Base-by-base conservation (phyloP, 35 echinoderm and acorn worm species). In the Heliocidaris tuberculata region DNA sequence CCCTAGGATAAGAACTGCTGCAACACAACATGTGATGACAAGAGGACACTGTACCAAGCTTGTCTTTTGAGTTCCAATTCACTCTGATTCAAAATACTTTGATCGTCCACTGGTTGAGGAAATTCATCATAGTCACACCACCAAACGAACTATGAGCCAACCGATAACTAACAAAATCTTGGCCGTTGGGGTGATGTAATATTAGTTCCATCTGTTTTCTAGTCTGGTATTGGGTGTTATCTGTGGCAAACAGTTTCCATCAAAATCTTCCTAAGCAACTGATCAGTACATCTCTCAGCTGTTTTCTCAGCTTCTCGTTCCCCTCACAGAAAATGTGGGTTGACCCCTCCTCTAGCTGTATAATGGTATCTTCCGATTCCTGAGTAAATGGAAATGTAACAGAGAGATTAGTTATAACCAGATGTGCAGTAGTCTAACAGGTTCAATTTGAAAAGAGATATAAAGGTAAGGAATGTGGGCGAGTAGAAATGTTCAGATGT, bases 321-420 rank as follows among this genome's bases (percentile, higher is more conserved):
- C 98, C 98, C 59, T 97, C 98, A 92, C 97, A 97, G 90, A 99
- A 97, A 59, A 99, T 99, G 86, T 99, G 98, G n/a, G 98, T 99
- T 5, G 98, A 99, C 24, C 98, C 97, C 92, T 99, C 98, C 59
- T 99, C 98, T 7, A 99, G 95, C 78, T 99, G 98, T 85, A 99
- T 99, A 50, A 99, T 95, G 78, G 98, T 97, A 94, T 99, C 98
- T 96, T 99, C 98, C 29, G 96, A 88, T 97, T 99, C 97, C 96
- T 97, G 94, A 50, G 85, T 24, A 92, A 85, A 60, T 27, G 35
- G 48, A 93, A 78, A 54, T 35, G 86, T 27, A 95, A 48, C 31
- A 61, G 13, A 95, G 0, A 11, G 48, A 42, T 92, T 27, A 92
- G 24, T 19, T 2, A 47, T 35, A n/a, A 27, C 17, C 27, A 30